A percentile compares a stretch with the other conserved stretches of the same genome.
Conservation (phyloP, 1,140 invertebrate genomes). For the Hydropsyche tenuis region DNA sequence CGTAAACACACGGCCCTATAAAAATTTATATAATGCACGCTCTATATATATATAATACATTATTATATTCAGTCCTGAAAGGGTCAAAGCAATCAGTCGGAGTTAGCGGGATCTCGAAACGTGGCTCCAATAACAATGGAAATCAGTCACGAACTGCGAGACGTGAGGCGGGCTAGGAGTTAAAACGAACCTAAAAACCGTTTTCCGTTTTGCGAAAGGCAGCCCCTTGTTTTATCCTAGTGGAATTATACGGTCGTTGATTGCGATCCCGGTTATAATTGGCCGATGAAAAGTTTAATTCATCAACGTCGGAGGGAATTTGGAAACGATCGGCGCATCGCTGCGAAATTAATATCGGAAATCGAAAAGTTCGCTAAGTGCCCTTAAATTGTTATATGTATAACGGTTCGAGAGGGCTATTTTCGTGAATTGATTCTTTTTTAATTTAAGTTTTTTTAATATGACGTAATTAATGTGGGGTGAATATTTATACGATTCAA, state of each 20-base stretch:
- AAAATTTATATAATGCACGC: too few relatives aligned
- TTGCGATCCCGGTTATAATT: constrained; percentile 3
- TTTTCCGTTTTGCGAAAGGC: neutral
- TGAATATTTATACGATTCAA: too few relatives aligned
- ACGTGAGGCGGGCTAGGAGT: neutral
- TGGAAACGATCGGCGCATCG: neutral
- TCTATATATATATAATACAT: constrained; percentile 9
- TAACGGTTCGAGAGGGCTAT: too few relatives aligned
- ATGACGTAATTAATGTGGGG: too few relatives aligned
- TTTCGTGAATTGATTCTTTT: too few relatives aligned
- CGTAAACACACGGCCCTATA: too few relatives aligned
- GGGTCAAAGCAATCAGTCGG: constrained; percentile 34
- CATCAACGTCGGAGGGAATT: neutral
- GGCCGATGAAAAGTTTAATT: neutral
- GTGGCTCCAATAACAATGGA: constrained; percentile 33
- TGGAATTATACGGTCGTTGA: constrained; percentile 8
- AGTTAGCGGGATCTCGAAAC: constrained; percentile 26
- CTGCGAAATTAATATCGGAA: too few relatives aligned
- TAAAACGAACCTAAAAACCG: too few relatives aligned
- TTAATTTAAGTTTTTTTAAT: too few relatives aligned
- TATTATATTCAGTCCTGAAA: constrained; percentile 28
- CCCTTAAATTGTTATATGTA: too few relatives aligned
- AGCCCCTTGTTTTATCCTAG: neutral
- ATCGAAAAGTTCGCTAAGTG: too few relatives aligned
- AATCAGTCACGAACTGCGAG: constrained; percentile 19